Evolutionary conservation across 2,113 vertebrate species (phyloP), one percentile per base, ranked within the genome.

Genomic region (Catharus minimus): DNA sequence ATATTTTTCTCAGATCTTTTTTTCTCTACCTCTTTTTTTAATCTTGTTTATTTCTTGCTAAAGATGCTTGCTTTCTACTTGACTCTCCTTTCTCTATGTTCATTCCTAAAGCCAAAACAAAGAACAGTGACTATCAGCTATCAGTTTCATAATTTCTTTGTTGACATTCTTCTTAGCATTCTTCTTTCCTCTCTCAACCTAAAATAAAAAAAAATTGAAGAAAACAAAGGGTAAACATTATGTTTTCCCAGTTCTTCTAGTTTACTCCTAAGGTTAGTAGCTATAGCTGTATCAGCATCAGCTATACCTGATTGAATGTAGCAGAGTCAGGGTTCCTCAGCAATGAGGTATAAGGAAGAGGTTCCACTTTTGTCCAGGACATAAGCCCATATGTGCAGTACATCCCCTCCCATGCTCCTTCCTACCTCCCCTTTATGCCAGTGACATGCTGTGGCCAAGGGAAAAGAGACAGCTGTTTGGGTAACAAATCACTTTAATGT

Each of bases 281-380:
- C 41, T 68, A 11, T 7, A 78, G 18, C 15, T 58, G 0, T 30
- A 43, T 66, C 36, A 75, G 36, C 32, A 43, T 66, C 36, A 75
- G 36, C 32, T 43, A 17, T 32, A 53, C 33, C 21, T 19, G 21
- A 18, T 2, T 27, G 36, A 86, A 50, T 43, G 49, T 28, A 26
- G 33, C 58, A 41, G 43, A 38, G 28, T 24, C 19, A n/a, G 21
- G 10, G 16, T 7, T 39, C 19, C 39, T 87, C 61, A 66, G 30
- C 27, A 61, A 17, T 0, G 0, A 68, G 11, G 14, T 43, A 33
- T 11, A 71, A 32, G 57, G n/a, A 41, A 82, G 24, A 10, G 1
- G 5, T 47, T 73, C 32, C 22, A 43, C 16, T 89, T 80, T 12
- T 9, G 13, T 30, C 50, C 46, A 26, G 36, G 27, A 68, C 32